These are phyloP conservation scores for Rhopalosiphum nymphaeae DNA, from an alignment of 2,888 invertebrate species.

Conservation along the genomic window DNA sequence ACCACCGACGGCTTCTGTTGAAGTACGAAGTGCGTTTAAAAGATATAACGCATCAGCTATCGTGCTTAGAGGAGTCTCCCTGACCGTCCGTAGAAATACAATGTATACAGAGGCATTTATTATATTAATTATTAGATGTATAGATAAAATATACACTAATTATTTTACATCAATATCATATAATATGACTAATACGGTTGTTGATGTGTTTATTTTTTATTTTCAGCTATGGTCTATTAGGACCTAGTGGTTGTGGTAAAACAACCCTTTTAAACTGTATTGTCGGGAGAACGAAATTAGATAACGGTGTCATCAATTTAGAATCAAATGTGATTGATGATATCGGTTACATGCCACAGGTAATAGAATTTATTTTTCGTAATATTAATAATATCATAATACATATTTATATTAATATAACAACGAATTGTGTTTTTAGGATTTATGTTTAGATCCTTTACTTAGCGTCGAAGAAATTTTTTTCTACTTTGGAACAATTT, in stretches of 20 bases:
- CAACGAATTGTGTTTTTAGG: conserved; percentile 41
- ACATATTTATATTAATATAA: neutral
- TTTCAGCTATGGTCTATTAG: conserved; percentile 75
- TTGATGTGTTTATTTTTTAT: conserved; percentile 68
- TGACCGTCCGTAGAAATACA: conserved; percentile 69
- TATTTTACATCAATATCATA: neutral
- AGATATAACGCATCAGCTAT: conserved; percentile 64
- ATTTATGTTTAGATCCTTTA: conserved; percentile 66
- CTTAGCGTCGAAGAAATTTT: conserved; percentile 87
- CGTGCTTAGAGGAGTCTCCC: conserved; percentile 68
- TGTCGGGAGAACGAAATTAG: conserved; percentile 71
- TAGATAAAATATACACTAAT: neutral
- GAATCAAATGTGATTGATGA: conserved; percentile 72
- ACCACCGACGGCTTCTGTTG: conserved; percentile 55
- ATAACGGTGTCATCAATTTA: conserved; percentile 71
- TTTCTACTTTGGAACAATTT: conserved; percentile 88
- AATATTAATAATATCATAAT: neutral
- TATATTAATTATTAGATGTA: neutral
- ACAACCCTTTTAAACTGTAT: conserved; percentile 73
- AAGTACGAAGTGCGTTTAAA: conserved; percentile 66
- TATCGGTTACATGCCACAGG: conserved; percentile 74
- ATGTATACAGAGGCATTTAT: conserved; percentile 20
- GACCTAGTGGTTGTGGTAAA: conserved; percentile 74
- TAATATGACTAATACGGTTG: neutral
- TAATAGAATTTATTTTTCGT: conserved; percentile 68